Conservation (phyloP, 2,113 vertebrate genomes). For the Dromas ardeola region DNA sequence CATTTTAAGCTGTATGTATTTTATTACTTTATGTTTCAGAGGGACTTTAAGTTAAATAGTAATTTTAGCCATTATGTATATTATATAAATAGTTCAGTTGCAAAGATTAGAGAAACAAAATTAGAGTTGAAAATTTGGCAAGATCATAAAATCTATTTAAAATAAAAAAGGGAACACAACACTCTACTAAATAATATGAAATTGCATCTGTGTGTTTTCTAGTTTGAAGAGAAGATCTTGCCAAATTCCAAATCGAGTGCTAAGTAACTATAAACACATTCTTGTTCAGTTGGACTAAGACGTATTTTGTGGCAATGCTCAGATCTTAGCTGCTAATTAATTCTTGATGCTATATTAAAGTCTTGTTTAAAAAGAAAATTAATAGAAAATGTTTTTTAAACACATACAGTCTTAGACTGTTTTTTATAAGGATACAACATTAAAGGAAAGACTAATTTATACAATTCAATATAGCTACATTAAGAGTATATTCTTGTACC, state of each 20-base stretch:
- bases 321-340: neutral
- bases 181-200: conserved; percentile 12
- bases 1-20: neutral
- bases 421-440: neutral
- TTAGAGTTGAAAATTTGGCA: neutral
- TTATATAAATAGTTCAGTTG: conserved; percentile 14
- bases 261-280: conserved; percentile 22
- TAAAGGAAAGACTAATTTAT: neutral
- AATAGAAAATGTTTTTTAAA: neutral
- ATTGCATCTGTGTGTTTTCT: conserved; percentile 29
- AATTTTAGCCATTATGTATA: neutral
- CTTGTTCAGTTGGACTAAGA: neutral
- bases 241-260: neutral
- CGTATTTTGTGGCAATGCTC: neutral
- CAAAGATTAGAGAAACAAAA: conserved; percentile 32
- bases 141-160: conserved; percentile 4
- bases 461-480: neutral
- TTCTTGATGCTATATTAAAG: neutral
- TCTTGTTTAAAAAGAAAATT: neutral
- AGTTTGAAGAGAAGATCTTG: neutral
- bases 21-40: conserved; percentile 7
- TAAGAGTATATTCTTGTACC: neutral
- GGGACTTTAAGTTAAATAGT: neutral
- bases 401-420: neutral
- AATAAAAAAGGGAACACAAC: conserved; percentile 16